These are phyloP conservation scores for Trypoxylus dichotomus DNA, from an alignment of 1,140 invertebrate species.

Conservation along the genomic window DNA sequence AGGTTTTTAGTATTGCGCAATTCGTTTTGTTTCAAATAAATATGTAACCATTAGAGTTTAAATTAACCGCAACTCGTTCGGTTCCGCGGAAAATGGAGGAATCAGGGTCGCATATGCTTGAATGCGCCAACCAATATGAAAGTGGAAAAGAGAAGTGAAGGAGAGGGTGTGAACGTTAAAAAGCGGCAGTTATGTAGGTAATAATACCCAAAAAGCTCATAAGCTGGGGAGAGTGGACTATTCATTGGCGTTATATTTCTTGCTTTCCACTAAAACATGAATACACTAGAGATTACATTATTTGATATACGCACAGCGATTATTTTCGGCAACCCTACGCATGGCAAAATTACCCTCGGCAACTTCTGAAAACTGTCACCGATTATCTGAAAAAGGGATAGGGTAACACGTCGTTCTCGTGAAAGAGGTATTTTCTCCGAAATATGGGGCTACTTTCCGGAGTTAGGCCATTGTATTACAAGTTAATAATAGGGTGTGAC, in stretches of 20 bases:
- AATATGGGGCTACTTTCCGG: background rate
- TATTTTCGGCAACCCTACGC: background rate
- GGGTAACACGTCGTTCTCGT: background rate
- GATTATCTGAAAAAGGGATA: background rate
- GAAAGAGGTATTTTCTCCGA: background rate
- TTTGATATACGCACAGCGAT: background rate
- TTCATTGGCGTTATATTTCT: background rate
- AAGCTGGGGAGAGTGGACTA: background rate
- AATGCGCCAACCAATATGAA: background rate
- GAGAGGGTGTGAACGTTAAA: background rate
- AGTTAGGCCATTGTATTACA: background rate
- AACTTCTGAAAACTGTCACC: slow-evolving; percentile 1
- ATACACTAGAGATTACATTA: slow-evolving; percentile 3
- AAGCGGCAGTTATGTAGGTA: background rate
- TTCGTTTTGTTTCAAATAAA: background rate
- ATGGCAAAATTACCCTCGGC: background rate
- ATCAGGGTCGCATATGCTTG: background rate
- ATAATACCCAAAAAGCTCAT: background rate
- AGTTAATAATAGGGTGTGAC: background rate
- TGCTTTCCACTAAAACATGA: background rate
- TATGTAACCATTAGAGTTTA: background rate
- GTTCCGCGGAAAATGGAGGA: background rate
- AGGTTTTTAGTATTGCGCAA: background rate
- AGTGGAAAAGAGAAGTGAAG: background rate
- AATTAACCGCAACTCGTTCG: background rate